Evolutionary conservation across 2,113 vertebrate species (phyloP).

Genomic region (Empidonax alnorum): DNA sequence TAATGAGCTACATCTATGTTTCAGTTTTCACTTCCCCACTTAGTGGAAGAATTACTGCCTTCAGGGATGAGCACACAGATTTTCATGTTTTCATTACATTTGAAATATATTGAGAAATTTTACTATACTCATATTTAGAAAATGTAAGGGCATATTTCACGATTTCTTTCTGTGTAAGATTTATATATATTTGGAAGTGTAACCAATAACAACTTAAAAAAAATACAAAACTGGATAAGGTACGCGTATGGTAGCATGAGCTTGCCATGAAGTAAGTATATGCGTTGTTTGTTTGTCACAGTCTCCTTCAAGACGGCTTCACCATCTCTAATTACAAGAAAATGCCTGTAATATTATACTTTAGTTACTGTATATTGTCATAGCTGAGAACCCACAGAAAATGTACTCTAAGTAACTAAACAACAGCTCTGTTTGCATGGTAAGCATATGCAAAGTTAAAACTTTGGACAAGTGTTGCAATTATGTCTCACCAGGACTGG

Average conservation of each 20-base stretch:
- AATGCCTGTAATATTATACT: neutral
- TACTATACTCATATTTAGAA: neutral
- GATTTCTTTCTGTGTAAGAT: neutral
- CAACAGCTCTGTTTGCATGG: neutral
- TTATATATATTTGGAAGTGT: neutral
- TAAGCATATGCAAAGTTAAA: neutral
- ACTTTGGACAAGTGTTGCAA: neutral
- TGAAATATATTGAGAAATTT: neutral
- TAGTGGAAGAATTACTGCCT: neutral
- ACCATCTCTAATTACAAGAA: neutral
- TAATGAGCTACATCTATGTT: neutral
- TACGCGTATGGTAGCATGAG: neutral
- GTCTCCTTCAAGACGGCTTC: neutral
- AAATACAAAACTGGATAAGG: neutral
- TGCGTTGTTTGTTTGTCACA: neutral
- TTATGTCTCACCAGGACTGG: neutral
- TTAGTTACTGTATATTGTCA: neutral
- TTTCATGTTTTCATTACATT: neutral
- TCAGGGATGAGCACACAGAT: neutral
- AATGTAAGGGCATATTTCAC: neutral
- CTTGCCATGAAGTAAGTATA: neutral
- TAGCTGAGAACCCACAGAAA: neutral
- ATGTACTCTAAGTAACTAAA: neutral
- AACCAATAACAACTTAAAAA: neutral
- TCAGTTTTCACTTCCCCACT: neutral